These are phyloP conservation scores for Porites rus DNA, from an alignment of 92 coral and sea anemone species.

Conservation along the genomic window DNA sequence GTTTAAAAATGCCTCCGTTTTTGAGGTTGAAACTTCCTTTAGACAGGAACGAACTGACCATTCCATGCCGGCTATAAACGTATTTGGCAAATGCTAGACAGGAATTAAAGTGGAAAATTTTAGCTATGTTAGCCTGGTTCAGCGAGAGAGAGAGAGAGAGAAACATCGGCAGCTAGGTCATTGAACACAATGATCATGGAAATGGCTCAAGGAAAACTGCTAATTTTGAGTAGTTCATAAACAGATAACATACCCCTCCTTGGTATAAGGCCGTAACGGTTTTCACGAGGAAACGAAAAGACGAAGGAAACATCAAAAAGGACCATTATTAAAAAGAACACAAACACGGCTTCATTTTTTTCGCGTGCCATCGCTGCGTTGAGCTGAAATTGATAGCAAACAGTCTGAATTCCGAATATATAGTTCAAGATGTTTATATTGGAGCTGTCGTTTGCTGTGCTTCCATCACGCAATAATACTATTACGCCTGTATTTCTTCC, in stretches of 20 bases:
- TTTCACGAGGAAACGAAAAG: background rate
- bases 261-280: background rate
- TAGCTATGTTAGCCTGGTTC: no score
- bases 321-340: background rate
- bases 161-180: no score
- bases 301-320: slow-evolving; percentile 2
- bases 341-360: background rate
- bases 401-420: background rate
- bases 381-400: background rate
- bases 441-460: background rate
- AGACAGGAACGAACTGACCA: no score
- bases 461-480: background rate
- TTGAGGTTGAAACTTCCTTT: no score
- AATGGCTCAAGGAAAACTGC: no score
- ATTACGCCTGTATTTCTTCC: background rate
- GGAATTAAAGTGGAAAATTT: no score
- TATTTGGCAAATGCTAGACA: no score
- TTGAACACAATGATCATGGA: no score
- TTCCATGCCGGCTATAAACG: no score
- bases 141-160: no score
- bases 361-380: slow-evolving; percentile 1
- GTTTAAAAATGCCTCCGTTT: no score
- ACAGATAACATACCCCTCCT: background rate
- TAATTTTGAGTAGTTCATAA: no score
- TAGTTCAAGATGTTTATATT: background rate